Evolutionary conservation across 2,113 vertebrate genomes (phyloP).

Genomic region (Callospermophilus lateralis): DNA sequence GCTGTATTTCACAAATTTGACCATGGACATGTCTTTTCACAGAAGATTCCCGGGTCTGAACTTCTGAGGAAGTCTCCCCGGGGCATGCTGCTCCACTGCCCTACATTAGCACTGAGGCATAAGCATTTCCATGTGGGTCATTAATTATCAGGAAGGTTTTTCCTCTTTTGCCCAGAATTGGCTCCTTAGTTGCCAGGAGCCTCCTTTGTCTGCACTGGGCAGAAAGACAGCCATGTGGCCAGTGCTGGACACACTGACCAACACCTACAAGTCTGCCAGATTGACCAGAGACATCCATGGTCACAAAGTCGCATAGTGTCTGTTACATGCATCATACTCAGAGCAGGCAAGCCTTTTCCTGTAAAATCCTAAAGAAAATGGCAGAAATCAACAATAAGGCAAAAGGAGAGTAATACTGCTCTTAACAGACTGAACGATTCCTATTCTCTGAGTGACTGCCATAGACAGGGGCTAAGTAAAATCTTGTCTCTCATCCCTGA

Average conservation of each 20-base stretch:
- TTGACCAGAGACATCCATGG: background rate
- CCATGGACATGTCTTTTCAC: background rate
- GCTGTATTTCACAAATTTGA: background rate
- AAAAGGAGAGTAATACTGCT: background rate
- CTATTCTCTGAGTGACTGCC: background rate
- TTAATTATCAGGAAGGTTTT: conserved; percentile 43
- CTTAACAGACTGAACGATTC: background rate
- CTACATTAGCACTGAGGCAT: background rate
- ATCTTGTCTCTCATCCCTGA: background rate
- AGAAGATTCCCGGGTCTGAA: background rate
- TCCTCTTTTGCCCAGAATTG: conserved; percentile 47
- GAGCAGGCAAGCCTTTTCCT: background rate
- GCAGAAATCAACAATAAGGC: background rate
- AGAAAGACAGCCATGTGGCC: background rate
- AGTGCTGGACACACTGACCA: background rate
- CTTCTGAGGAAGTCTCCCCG: background rate
- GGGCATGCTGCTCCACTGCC: background rate
- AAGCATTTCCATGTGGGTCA: background rate
- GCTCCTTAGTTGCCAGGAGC: background rate
- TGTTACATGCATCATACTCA: background rate
- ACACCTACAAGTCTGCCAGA: background rate
- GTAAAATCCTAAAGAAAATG: background rate
- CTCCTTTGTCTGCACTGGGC: conserved; percentile 15
- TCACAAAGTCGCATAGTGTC: background rate
- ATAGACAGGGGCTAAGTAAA: background rate